Evolutionary conservation across 64 coral and sea anemone species (phyloP).

Genomic region (Acropora yongei): DNA sequence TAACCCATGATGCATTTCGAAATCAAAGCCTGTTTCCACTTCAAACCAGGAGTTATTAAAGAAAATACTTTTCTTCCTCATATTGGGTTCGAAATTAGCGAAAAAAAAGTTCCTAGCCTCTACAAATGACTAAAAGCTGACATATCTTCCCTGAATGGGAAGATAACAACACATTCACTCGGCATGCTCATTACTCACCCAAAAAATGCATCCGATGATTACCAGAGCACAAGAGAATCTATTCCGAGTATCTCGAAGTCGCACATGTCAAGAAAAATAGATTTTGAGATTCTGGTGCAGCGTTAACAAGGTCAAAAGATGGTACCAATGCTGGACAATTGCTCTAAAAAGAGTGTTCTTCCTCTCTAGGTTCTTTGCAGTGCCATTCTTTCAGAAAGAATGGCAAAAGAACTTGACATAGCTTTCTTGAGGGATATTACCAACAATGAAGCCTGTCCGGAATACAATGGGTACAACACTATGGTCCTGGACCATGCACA

Average conservation of each 20-base stretch:
- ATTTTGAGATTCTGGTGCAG: constrained; percentile 54
- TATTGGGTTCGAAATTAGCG: neutral
- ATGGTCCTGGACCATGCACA: constrained; percentile 68
- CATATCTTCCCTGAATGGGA: constrained; percentile 62
- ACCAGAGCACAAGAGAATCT: constrained; percentile 2
- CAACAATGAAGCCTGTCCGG: constrained; percentile 33
- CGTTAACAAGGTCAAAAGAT: constrained; percentile 68
- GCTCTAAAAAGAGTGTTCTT: constrained; percentile 41
- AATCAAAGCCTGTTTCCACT: neutral
- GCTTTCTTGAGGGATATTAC: constrained; percentile 65
- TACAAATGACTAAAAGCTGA: constrained; percentile 9
- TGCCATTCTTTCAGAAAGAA: constrained; percentile 54
- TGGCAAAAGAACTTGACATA: constrained; percentile 69
- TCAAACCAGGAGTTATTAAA: neutral
- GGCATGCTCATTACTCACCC: constrained; percentile 34
- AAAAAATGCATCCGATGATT: constrained; percentile 29
- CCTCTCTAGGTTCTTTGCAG: constrained; percentile 18
- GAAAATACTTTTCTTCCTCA: neutral
- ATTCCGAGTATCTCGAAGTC: neutral
- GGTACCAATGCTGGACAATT: constrained; percentile 68
- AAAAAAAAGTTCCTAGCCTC: neutral
- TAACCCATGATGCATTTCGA: neutral
- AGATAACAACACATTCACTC: constrained; percentile 33
- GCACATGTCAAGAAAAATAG: neutral
- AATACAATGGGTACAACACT: constrained; percentile 38